A percentile compares a stretch with the other conserved stretches of the same genome.
These are phyloP conservation scores for Palythoa grandiflora DNA, from an alignment of 92 coral and sea anemone species.

Conservation along the genomic window DNA sequence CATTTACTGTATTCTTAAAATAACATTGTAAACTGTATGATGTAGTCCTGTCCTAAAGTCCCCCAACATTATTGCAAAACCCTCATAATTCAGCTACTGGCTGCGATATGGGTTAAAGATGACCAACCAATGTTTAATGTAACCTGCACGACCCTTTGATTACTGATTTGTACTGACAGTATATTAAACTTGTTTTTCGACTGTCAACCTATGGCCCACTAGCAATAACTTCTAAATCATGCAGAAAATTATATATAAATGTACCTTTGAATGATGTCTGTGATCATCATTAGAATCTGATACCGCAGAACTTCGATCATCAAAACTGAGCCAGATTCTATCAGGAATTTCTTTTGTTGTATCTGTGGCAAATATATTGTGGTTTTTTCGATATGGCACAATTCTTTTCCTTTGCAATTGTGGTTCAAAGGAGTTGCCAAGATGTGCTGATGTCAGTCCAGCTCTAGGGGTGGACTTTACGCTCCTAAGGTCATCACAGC, in stretches of 20 bases:
- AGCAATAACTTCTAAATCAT: too few relatives aligned
- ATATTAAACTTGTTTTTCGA: too few relatives aligned
- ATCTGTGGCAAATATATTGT: conserved; percentile 89
- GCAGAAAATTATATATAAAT: background rate
- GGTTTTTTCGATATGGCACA: conserved; percentile 94
- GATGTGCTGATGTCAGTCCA: conserved; percentile 84
- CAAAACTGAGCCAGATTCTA: conserved; percentile 84
- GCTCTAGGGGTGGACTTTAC: conserved; percentile 88
- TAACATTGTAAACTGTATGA: too few relatives aligned
- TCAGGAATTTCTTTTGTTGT: conserved; percentile 89
- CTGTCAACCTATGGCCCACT: too few relatives aligned
- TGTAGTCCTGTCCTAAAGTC: too few relatives aligned
- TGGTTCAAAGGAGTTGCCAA: conserved; percentile 89
- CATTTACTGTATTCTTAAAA: too few relatives aligned
- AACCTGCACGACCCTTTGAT: too few relatives aligned
- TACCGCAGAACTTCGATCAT: conserved; percentile 46
- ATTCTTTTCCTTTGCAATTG: conserved; percentile 92
- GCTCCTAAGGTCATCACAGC: conserved; percentile 70
- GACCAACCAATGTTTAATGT: too few relatives aligned
- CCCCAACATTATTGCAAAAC: too few relatives aligned
- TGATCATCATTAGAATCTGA: conserved; percentile 34
- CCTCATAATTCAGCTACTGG: too few relatives aligned
- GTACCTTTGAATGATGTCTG: conserved; percentile 27
- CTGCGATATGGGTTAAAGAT: too few relatives aligned
- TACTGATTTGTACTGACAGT: too few relatives aligned